These are phyloP conservation scores for Seladonia tumulorum DNA, from an alignment of 2,888 invertebrate species.

Conservation along the genomic window DNA sequence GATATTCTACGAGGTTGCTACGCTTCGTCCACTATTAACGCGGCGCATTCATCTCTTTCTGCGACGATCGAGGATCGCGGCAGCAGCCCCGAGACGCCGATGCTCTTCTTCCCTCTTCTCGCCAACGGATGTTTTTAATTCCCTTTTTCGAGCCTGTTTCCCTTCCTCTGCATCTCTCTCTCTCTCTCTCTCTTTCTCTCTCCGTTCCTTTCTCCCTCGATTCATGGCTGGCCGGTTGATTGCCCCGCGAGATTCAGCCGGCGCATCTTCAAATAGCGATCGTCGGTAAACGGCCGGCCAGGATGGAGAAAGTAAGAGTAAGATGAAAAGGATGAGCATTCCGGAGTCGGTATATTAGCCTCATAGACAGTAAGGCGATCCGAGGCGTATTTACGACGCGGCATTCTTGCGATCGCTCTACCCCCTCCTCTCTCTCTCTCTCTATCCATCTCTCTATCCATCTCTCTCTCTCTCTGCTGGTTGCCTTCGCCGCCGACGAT, in stretches of 20 bases:
- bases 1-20: slow-evolving; percentile 26
- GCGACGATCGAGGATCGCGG: slow-evolving; percentile 6
- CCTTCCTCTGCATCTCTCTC: background rate
- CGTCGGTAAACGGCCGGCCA: slow-evolving; percentile 44
- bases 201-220: slow-evolving; percentile 27
- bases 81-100: background rate
- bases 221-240: slow-evolving; percentile 48
- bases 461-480: slow-evolving; percentile 25
- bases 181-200: background rate
- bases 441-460: background rate
- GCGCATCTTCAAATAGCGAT: slow-evolving; percentile 60
- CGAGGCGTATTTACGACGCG: slow-evolving; percentile 62
- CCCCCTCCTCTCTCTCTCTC: slow-evolving; percentile 19
- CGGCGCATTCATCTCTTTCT: slow-evolving; percentile 31
- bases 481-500: slow-evolving; percentile 51
- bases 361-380: slow-evolving; percentile 47
- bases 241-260: slow-evolving; percentile 62
- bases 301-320: slow-evolving; percentile 27
- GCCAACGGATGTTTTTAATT: slow-evolving; percentile 16
- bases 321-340: slow-evolving; percentile 50
- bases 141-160: background rate
- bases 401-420: slow-evolving; percentile 44
- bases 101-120: background rate
- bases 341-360: slow-evolving; percentile 47
- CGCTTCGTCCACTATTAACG: slow-evolving; percentile 43